Evolutionary conservation across 1,140 invertebrate genomes (phyloP).

Genomic region (Megalopta genalis): DNA sequence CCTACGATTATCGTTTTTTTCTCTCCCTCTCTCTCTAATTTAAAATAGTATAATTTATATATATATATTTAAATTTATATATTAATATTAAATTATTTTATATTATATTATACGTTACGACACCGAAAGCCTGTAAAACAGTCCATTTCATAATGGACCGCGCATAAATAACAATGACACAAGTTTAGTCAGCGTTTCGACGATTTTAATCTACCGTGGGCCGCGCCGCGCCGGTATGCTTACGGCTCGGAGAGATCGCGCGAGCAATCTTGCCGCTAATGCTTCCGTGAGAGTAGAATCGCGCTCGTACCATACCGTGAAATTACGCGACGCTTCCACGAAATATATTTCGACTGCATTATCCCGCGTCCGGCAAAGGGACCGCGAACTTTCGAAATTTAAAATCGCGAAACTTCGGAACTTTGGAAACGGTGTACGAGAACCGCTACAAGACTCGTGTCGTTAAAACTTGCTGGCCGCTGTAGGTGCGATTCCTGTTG

Average conservation of each 20-base stretch:
- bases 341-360: constrained; percentile 7
- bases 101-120: too few relatives aligned
- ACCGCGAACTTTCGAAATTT: not conserved
- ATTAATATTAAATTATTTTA: too few relatives aligned
- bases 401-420: not conserved
- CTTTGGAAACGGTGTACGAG: not conserved
- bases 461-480: not conserved
- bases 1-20: constrained; percentile 6
- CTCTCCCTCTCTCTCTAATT: not conserved
- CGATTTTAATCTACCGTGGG: too few relatives aligned
- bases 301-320: constrained; percentile 3
- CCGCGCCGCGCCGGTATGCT: not conserved
- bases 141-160: too few relatives aligned
- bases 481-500: not conserved
- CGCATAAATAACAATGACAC: too few relatives aligned
- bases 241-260: not conserved
- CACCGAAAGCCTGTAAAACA: too few relatives aligned
- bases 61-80: too few relatives aligned
- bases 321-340: constrained; percentile 17
- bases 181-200: too few relatives aligned
- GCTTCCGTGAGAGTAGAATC: constrained; percentile 24
- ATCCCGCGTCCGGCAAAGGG: not conserved
- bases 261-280: constrained; percentile 34
- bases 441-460: not conserved
- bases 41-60: too few relatives aligned